Evolutionary conservation across 2,888 invertebrate genomes (phyloP).

Genomic region (Drosophila paranaensis): DNA sequence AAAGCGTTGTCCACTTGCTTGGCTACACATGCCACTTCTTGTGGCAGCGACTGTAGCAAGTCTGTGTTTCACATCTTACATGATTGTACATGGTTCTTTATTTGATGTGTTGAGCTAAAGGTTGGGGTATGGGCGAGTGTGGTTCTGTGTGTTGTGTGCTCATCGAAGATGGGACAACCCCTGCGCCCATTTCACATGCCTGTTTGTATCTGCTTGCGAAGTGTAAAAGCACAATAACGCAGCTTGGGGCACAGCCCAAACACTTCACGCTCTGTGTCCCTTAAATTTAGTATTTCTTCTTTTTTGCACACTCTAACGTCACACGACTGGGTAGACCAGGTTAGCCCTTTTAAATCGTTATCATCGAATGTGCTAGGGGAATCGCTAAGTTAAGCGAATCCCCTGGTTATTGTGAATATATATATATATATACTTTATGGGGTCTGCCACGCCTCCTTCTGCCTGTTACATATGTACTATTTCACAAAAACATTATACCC

Average conservation of each 20-base stretch:
- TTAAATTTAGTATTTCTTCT: constrained; percentile 41
- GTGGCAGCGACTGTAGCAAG: constrained; percentile 9
- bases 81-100: too few species aligned
- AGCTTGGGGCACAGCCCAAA: constrained; percentile 20
- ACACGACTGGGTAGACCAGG: background rate
- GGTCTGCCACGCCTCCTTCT: too few species aligned
- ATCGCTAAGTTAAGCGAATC: too few species aligned
- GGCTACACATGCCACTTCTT: constrained; percentile 23
- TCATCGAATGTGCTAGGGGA: background rate
- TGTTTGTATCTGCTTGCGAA: constrained; percentile 57
- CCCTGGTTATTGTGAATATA: too few species aligned
- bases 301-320: constrained; percentile 28
- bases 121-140: background rate
- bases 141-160: constrained; percentile 14
- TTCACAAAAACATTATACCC: too few species aligned
- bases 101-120: constrained; percentile 2
- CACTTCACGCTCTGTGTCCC: background rate
- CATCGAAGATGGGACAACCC: constrained; percentile 52
- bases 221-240: constrained; percentile 76
- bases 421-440: too few species aligned
- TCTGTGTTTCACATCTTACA: constrained; percentile 38
- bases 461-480: too few species aligned
- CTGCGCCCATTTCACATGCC: constrained; percentile 57
- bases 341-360: background rate
- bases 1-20: constrained; percentile 16